A percentile compares a stretch with the other conserved stretches of the same genome.
Conservation (phyloP, 2,113 vertebrate genomes). For the Piprites chloris region DNA sequence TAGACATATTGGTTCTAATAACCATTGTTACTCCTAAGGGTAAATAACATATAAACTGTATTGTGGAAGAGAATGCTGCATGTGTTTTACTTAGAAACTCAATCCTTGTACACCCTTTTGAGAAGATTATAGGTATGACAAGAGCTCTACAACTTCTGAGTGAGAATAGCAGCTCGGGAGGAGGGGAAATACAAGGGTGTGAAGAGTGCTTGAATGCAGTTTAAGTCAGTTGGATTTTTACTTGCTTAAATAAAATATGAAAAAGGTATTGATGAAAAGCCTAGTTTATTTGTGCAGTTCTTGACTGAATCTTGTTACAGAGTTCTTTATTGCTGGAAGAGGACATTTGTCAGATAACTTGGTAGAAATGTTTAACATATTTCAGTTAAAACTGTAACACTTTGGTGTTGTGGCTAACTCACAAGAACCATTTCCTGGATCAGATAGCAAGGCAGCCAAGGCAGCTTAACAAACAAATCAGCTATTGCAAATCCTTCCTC, state of each 20-base stretch:
- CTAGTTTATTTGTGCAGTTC: background rate
- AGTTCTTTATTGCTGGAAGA: background rate
- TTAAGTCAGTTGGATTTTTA: background rate
- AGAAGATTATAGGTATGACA: background rate
- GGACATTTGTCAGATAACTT: background rate
- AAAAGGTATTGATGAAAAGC: background rate
- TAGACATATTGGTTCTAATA: background rate
- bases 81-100: background rate
- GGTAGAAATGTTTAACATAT: background rate
- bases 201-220: background rate
- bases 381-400: background rate
- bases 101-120: background rate
- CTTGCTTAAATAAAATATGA: background rate
- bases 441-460: background rate
- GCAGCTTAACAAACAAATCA: background rate
- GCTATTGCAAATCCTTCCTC: background rate
- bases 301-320: background rate
- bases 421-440: background rate
- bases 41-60: background rate
- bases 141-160: background rate
- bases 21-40: background rate
- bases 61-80: background rate
- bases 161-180: background rate
- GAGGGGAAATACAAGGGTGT: background rate
- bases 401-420: background rate